Conservation (phyloP, 2,797 vertebrate genomes). For the Muscicapa comitata region DNA sequence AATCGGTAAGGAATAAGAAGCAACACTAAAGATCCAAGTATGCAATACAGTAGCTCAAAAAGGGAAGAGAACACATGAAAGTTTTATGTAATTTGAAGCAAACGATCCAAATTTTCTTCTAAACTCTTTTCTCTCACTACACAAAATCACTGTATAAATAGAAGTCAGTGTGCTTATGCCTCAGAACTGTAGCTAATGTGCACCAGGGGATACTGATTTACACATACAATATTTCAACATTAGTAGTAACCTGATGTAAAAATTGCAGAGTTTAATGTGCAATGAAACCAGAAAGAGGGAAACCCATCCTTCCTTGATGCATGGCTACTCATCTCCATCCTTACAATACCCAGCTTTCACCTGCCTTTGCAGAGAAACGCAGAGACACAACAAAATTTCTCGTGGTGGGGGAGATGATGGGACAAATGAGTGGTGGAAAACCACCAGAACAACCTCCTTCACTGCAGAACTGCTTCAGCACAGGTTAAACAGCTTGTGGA, state of each 20-base stretch:
- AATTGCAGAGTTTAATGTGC: not conserved
- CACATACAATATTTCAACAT: rapidly evolving
- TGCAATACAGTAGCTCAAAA: not conserved
- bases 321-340: not conserved
- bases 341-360: not conserved
- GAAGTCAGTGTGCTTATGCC: not conserved
- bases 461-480: not conserved
- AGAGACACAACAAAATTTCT: not conserved
- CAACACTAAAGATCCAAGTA: not conserved
- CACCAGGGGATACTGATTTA: not conserved
- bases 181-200: not conserved
- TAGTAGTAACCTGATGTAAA: not conserved
- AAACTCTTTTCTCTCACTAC: not conserved
- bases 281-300: not conserved
- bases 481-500: not conserved
- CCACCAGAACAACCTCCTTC: not conserved
- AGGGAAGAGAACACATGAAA: not conserved
- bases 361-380: not conserved
- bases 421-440: not conserved
- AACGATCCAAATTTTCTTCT: not conserved
- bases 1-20: not conserved
- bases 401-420: rapidly evolving
- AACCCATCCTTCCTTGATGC: not conserved
- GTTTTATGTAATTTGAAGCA: not conserved
- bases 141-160: not conserved